A percentile compares a stretch with the other conserved stretches of the same genome.
These are phyloP conservation scores for Nudaria mundana DNA, from an alignment of 2,888 invertebrate genomes.

Conservation along the genomic window DNA sequence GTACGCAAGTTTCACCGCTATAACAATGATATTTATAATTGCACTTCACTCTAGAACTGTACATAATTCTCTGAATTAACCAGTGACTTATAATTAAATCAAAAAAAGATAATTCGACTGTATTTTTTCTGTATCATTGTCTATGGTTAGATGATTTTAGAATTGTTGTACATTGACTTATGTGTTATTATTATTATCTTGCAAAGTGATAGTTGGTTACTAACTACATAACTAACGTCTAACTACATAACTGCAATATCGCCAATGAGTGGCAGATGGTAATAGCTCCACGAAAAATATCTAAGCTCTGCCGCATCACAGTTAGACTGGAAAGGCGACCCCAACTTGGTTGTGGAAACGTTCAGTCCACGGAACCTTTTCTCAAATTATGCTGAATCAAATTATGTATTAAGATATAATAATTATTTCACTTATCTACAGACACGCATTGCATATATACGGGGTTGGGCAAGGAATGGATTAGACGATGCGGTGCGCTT, in stretches of 20 bases:
- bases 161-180: not conserved
- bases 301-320: too few species aligned
- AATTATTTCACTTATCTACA: slow-evolving; percentile 55
- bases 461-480: slow-evolving; percentile 22
- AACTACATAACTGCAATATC: too few species aligned
- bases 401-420: slow-evolving; percentile 4
- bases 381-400: too few species aligned
- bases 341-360: too few species aligned
- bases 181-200: too few species aligned
- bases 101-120: slow-evolving; percentile 13
- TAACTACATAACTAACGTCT: too few species aligned
- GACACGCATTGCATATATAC: slow-evolving; percentile 39
- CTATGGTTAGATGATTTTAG: not conserved
- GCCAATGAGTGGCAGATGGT: too few species aligned
- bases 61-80: slow-evolving; percentile 10
- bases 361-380: too few species aligned
- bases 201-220: too few species aligned
- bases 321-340: too few species aligned
- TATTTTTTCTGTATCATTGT: not conserved
- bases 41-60: slow-evolving; percentile 15
- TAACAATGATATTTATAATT: slow-evolving; percentile 28
- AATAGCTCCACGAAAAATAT: too few species aligned
- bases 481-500: slow-evolving; percentile 59
- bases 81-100: slow-evolving; percentile 24
- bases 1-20: slow-evolving; percentile 7